Percentiles rank a stretch among this genome's conserved stretches.
phyloP scores from a whole-genome alignment of 2,888 invertebrate genomes.

The Chrysolina oricalcia region DNA sequence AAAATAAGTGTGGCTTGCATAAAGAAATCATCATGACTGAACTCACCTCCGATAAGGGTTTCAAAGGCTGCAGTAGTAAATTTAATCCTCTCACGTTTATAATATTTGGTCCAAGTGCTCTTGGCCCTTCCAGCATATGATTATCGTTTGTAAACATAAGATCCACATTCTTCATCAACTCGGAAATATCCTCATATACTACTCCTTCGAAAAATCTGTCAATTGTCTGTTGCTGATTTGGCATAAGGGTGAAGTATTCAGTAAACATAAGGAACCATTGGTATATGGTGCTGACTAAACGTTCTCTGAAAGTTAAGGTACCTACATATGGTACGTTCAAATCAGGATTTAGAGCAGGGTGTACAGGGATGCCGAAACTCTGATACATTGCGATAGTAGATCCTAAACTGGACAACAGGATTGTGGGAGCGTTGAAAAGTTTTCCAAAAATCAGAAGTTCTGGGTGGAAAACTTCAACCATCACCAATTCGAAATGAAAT shows the following conservation, averaged over 20 bases:
- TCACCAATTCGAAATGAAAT: conserved; percentile 56
- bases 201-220: conserved; percentile 39
- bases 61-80: neutral
- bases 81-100: neutral
- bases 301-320: conserved; percentile 67
- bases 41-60: neutral
- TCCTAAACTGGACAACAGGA: conserved; percentile 54
- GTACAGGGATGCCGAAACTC: conserved; percentile 42
- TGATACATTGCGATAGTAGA: conserved; percentile 37
- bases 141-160: neutral
- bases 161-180: neutral
- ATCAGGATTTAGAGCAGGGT: conserved; percentile 54
- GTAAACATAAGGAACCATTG: conserved; percentile 30
- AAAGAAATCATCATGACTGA: neutral
- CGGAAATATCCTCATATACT: conserved; percentile 30
- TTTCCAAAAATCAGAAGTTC: conserved; percentile 52
- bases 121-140: neutral
- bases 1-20: no score
- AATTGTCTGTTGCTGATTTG: conserved; percentile 35
- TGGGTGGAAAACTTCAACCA: conserved; percentile 54
- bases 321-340: conserved; percentile 45
- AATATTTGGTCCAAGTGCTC: neutral
- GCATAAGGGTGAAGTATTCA: conserved; percentile 38
- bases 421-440: conserved; percentile 55
- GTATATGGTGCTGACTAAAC: conserved; percentile 53